These are phyloP conservation scores for Sphaerolaimus hirsutus DNA, from an alignment of 2,888 invertebrate species.

Conservation along the genomic window DNA sequence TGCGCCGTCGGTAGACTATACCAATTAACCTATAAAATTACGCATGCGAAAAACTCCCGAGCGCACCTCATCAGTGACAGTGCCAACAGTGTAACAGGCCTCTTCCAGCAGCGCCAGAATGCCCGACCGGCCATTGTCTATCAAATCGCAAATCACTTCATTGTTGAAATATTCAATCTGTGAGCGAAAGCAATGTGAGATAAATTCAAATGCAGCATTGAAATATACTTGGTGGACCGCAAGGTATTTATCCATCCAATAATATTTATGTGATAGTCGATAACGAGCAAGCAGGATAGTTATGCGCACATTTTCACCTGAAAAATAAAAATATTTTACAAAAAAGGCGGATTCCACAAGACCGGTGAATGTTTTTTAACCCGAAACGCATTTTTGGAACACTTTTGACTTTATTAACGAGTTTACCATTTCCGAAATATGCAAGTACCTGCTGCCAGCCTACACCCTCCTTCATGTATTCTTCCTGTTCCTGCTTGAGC, in stretches of 20 bases:
- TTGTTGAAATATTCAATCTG: conserved; percentile 81
- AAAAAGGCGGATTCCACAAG: not conserved
- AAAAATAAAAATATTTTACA: not conserved
- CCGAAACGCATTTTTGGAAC: not conserved
- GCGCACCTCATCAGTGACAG: conserved; percentile 43
- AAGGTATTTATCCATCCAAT: too few relatives aligned
- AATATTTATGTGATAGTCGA: too few relatives aligned
- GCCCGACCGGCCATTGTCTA: conserved; percentile 75
- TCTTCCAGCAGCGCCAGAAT: conserved; percentile 78
- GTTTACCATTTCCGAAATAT: not conserved
- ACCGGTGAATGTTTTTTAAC: not conserved
- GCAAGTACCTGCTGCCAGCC: conserved; percentile 51
- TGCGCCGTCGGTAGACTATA: too few relatives aligned
- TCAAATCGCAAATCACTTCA: conserved; percentile 75
- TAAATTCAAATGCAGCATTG: too few relatives aligned
- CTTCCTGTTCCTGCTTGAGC: conserved; percentile 88
- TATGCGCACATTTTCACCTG: too few relatives aligned
- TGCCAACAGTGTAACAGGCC: conserved; percentile 80
- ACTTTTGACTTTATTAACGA: not conserved
- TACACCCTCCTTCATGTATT: conserved; percentile 79
- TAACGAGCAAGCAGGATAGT: too few relatives aligned
- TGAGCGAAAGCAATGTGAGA: conserved; percentile 7
- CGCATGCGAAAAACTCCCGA: too few relatives aligned
- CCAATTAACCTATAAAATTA: too few relatives aligned
- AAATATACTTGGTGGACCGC: too few relatives aligned